Percentiles rank a stretch among this genome's conserved stretches.
Conservation (phyloP, 2,888 invertebrate genomes). For the Ctenicera cuprea region DNA sequence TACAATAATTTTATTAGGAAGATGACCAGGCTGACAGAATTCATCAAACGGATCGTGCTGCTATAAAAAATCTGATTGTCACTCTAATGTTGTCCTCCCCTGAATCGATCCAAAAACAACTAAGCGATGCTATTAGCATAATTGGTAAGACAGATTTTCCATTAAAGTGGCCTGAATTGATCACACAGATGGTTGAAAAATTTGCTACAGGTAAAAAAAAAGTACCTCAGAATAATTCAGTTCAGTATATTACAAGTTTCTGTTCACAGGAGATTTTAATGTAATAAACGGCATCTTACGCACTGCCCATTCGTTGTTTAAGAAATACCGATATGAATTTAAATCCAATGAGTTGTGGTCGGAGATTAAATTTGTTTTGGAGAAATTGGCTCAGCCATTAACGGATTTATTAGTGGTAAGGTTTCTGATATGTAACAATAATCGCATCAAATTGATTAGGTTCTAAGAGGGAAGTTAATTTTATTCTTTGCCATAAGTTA, state of each 20-base stretch:
- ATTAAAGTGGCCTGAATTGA: conserved; percentile 94
- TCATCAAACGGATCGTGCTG: conserved; percentile 84
- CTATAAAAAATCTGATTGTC: conserved; percentile 91
- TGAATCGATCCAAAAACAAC: conserved; percentile 92
- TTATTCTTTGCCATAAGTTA: too few species aligned
- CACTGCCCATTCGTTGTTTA: conserved; percentile 97
- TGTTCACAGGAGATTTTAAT: conserved; percentile 87
- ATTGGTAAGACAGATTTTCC: conserved; percentile 99
- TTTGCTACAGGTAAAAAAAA: conserved; percentile 83
- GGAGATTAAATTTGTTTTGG: conserved; percentile 97
- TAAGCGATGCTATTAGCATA: conserved; percentile 96
- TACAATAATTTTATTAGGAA: conserved; percentile 65
- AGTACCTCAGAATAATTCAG: not conserved
- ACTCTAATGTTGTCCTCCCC: conserved; percentile 95
- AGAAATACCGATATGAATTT: conserved; percentile 96
- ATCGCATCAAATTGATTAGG: too few species aligned
- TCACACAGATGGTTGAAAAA: conserved; percentile 94
- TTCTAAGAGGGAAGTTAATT: not conserved
- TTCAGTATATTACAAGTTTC: not conserved
- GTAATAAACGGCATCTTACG: conserved; percentile 95
- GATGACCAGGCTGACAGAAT: conserved; percentile 89
- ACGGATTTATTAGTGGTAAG: conserved; percentile 92
- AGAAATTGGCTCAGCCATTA: conserved; percentile 94
- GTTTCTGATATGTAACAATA: not conserved
- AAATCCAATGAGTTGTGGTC: conserved; percentile 96